Evolutionary conservation across 2,888 invertebrate genomes (phyloP).

Genomic region (Dascillus cervinus): DNA sequence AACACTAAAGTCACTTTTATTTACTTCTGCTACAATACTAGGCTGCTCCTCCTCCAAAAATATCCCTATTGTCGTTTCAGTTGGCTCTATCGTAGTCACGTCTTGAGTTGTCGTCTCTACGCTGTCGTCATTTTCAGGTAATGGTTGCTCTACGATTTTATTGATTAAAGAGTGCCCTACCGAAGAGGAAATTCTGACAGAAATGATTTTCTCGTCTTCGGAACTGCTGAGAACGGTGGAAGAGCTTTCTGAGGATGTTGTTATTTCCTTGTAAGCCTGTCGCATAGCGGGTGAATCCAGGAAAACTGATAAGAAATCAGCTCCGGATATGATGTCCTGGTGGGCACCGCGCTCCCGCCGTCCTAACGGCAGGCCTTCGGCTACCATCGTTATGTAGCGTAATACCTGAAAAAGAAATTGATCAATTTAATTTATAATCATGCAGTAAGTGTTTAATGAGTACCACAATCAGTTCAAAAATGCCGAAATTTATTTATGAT

Average conservation of each 20-base stretch:
- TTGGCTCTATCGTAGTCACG: not conserved
- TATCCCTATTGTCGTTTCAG: conserved; percentile 26
- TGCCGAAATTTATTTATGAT: too few species aligned
- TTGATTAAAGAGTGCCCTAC: conserved; percentile 31
- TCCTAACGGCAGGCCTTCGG: conserved; percentile 37
- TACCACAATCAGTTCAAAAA: too few species aligned
- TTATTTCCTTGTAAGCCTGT: conserved; percentile 16
- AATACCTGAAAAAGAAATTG: conserved; percentile 39
- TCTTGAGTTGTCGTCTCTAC: not conserved
- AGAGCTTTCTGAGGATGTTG: conserved; percentile 14
- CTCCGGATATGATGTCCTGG: conserved; percentile 43
- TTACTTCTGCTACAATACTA: conserved; percentile 48
- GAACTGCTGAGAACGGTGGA: conserved; percentile 13
- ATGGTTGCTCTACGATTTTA: conserved; percentile 11
- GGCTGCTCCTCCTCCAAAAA: conserved; percentile 43
- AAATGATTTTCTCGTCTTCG: conserved; percentile 42
- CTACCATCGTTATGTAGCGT: conserved; percentile 30
- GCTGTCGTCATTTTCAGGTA: not conserved
- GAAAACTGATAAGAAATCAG: conserved; percentile 43
- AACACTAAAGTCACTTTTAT: conserved; percentile 51
- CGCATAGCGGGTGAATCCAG: conserved; percentile 31
- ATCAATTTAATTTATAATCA: too few species aligned
- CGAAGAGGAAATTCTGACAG: conserved; percentile 48
- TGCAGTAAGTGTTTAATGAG: too few species aligned
- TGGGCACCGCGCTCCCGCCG: conserved; percentile 35